These are phyloP conservation scores for Trichomalopsis sarcophagae DNA, from an alignment of 1,140 invertebrate genomes.

Conservation along the genomic window DNA sequence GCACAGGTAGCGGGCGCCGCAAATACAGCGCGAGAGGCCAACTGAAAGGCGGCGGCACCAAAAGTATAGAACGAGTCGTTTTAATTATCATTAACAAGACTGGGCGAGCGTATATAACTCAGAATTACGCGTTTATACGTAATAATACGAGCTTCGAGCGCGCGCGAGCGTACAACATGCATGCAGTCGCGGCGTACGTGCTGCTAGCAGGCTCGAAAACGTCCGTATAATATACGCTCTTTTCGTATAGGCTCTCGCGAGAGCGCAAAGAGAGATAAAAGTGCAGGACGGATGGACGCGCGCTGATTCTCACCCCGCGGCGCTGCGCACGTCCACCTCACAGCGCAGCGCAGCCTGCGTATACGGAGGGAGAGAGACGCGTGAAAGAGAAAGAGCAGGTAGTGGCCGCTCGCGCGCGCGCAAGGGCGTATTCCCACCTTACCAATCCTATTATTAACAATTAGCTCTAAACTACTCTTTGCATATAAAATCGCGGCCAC, in stretches of 20 bases:
- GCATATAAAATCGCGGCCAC: constrained; percentile 72
- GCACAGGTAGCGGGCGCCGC: neutral
- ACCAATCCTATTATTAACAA: constrained; percentile 76
- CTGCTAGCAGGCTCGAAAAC: constrained; percentile 7
- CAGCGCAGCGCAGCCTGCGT: neutral
- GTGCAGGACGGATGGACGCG: neutral
- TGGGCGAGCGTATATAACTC: constrained; percentile 67
- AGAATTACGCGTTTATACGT: constrained; percentile 73
- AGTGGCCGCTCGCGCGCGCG: constrained; percentile 40
- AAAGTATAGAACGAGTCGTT: constrained; percentile 69
- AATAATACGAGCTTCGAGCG: constrained; percentile 66
- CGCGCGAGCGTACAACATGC: neutral
- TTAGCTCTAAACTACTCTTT: constrained; percentile 76
- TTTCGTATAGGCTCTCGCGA: neutral
- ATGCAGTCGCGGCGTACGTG: neutral
- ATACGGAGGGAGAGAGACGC: constrained; percentile 45
- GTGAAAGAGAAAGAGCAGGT: constrained; percentile 58
- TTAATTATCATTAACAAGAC: constrained; percentile 75
- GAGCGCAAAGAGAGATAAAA: constrained; percentile 53
- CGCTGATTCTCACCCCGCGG: neutral
- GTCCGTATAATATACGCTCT: constrained; percentile 53
- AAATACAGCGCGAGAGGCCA: neutral
- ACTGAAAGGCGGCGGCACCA: constrained; percentile 52
- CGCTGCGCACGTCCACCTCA: neutral
- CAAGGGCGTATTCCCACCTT: constrained; percentile 73